A percentile compares a stretch with the other conserved stretches of the same genome.
Conservation (phyloP, 2,113 vertebrate species). For the Nothobranchius furzeri region DNA sequence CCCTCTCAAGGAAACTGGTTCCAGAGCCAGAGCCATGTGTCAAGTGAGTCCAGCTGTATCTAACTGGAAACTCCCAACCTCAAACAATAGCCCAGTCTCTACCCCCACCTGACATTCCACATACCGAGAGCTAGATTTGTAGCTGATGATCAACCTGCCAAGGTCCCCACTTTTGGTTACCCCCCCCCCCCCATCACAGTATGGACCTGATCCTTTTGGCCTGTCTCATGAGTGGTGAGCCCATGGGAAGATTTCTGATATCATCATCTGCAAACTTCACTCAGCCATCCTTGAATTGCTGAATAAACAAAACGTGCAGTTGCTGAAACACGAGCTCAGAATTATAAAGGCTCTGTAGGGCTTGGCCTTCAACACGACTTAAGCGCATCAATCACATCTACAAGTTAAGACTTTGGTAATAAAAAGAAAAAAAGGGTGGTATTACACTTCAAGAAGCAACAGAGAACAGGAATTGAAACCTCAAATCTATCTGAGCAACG, state of each 20-base stretch:
- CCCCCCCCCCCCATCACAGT: too few species aligned
- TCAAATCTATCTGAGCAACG: neutral
- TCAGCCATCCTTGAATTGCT: neutral
- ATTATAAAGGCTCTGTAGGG: neutral
- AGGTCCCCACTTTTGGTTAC: too few species aligned
- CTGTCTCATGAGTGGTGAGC: too few species aligned
- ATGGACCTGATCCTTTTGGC: too few species aligned
- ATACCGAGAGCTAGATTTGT: too few species aligned
- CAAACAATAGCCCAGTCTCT: too few species aligned
- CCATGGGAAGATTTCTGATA: neutral
- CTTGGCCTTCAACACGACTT: neutral
- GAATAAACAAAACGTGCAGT: neutral
- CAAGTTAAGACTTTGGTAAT: neutral
- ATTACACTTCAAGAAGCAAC: neutral
- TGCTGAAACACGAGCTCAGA: neutral
- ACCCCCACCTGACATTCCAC: too few species aligned
- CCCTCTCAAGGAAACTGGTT: too few species aligned
- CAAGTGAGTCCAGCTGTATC: too few species aligned
- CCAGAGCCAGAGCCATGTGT: too few species aligned
- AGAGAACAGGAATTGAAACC: neutral
- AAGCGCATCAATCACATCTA: neutral
- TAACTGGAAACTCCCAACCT: too few species aligned
- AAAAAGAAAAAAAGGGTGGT: neutral
- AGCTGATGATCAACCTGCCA: too few species aligned
- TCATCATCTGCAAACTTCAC: neutral